A percentile compares a stretch with the other conserved stretches of the same genome.
Evolutionary conservation across 2,113 vertebrate genomes (phyloP).

Genomic region (Dinomys branickii): DNA sequence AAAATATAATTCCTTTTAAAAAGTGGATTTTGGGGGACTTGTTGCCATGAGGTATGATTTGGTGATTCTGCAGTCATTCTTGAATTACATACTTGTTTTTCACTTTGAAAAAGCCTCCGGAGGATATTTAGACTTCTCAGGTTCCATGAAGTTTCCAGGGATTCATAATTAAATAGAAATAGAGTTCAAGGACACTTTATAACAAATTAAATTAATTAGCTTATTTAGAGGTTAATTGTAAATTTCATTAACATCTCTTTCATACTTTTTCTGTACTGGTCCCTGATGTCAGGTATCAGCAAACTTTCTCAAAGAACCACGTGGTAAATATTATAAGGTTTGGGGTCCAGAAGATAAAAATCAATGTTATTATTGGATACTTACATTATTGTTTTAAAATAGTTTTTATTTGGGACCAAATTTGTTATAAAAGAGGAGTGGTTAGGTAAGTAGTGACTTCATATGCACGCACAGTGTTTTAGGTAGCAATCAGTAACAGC

Average conservation of each 20-base stretch:
- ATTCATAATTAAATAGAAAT: slow-evolving; percentile 71
- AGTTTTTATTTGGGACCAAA: neutral
- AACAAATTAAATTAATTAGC: slow-evolving; percentile 76
- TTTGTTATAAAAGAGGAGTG: neutral
- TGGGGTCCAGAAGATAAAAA: neutral
- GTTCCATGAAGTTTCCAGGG: slow-evolving; percentile 39
- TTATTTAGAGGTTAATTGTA: slow-evolving; percentile 59
- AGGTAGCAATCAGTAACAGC: neutral
- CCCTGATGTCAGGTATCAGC: neutral
- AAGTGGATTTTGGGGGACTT: neutral
- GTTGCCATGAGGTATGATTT: neutral
- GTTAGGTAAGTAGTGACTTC: neutral
- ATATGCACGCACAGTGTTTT: neutral
- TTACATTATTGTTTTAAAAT: slow-evolving; percentile 21
- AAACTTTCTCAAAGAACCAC: neutral
- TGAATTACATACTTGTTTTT: slow-evolving; percentile 59
- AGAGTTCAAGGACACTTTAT: slow-evolving; percentile 29
- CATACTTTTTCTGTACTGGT: neutral
- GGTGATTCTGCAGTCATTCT: neutral
- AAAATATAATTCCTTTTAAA: neutral
- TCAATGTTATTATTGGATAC: neutral
- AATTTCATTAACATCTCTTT: slow-evolving; percentile 47
- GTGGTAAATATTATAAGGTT: neutral
- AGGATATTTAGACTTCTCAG: neutral
- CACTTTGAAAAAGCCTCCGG: neutral